Percentiles rank a stretch among this genome's conserved stretches.
Conservation (phyloP, 2,888 invertebrate species). For the Toxonevra muliebris region DNA sequence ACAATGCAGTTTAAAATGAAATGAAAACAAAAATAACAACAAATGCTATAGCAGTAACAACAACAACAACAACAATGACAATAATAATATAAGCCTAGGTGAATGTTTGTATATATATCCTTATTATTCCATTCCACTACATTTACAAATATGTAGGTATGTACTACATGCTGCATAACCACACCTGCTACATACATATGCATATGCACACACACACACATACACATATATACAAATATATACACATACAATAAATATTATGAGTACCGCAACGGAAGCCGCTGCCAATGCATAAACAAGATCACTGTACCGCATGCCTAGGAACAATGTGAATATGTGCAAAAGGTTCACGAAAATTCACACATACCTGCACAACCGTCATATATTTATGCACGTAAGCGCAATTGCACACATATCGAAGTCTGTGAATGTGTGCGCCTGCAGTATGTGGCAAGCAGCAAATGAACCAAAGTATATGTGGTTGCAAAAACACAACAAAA, state of each 20-base stretch:
- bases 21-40: neutral
- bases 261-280: neutral
- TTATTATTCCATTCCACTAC: neutral
- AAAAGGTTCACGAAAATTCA: too few relatives aligned
- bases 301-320: neutral
- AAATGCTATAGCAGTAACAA: too few relatives aligned
- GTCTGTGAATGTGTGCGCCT: too few relatives aligned
- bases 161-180: slow-evolving; percentile 20
- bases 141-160: too few relatives aligned
- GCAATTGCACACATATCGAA: too few relatives aligned
- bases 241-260: neutral
- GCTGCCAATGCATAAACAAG: neutral
- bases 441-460: too few relatives aligned
- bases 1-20: slow-evolving; percentile 1
- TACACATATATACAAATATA: neutral
- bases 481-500: too few relatives aligned
- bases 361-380: too few relatives aligned
- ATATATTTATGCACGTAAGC: too few relatives aligned
- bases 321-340: too few relatives aligned
- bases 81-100: slow-evolving; percentile 10
- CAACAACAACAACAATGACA: neutral
- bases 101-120: neutral
- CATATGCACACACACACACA: neutral
- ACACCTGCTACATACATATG: slow-evolving; percentile 1
- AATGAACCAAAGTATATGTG: too few relatives aligned